These are phyloP conservation scores for Acipenser ruthenus DNA, from an alignment of 2,797 vertebrate genomes.

Conservation along the genomic window DNA sequence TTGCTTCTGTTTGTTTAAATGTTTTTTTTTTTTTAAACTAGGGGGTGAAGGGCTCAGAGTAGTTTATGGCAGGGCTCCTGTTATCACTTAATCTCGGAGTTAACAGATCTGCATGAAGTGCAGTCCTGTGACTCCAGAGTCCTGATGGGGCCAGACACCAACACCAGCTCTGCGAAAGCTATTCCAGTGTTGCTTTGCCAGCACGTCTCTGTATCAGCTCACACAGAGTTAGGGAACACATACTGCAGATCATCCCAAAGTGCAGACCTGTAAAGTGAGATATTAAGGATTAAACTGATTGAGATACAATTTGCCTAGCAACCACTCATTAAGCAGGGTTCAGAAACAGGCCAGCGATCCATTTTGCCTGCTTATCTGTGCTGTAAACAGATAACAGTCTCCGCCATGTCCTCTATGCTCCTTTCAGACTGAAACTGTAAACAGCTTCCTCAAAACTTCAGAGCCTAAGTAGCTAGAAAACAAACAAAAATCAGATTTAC, in stretches of 20 bases:
- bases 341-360: conserved; percentile 69
- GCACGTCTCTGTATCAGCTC: conserved; percentile 35
- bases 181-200: conserved; percentile 42
- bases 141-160: conserved; percentile 35
- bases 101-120: conserved; percentile 23
- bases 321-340: conserved; percentile 68
- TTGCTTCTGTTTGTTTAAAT: background rate
- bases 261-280: conserved; percentile 69
- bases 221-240: conserved; percentile 34
- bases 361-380: conserved; percentile 70
- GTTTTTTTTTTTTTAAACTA: background rate
- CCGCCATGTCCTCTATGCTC: conserved; percentile 49
- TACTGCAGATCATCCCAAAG: conserved; percentile 50
- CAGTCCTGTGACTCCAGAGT: conserved; percentile 23
- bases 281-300: conserved; percentile 72
- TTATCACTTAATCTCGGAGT: conserved; percentile 25
- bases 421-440: conserved; percentile 56
- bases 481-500: background rate
- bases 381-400: conserved; percentile 71
- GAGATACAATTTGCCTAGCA: conserved; percentile 70
- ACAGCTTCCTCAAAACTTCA: conserved; percentile 49
- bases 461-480: background rate
- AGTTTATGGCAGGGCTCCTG: conserved; percentile 24
- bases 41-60: background rate
- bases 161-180: conserved; percentile 33